Evolutionary conservation across 2,888 invertebrate species (phyloP).

Genomic region (Palloptera scutellata): DNA sequence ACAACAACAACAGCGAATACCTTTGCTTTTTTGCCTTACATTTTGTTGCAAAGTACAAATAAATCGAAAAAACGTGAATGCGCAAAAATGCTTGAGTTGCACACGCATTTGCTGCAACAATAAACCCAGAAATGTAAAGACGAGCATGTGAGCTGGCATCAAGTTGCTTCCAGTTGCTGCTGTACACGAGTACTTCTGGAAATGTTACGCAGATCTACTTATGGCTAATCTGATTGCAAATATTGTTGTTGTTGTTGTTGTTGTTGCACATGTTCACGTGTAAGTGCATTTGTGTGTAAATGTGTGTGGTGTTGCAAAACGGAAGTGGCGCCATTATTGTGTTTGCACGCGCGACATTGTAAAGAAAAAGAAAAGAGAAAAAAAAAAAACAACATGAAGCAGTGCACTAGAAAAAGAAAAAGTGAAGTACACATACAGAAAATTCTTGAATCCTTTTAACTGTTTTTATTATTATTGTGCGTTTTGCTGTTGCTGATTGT

Average conservation of each 20-base stretch:
- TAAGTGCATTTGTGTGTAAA: constrained; percentile 16
- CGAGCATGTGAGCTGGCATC: too few relatives aligned
- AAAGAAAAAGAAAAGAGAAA: constrained; percentile 8
- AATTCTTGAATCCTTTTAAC: constrained; percentile 17
- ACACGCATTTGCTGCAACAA: too few relatives aligned
- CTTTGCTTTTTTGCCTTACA: too few relatives aligned
- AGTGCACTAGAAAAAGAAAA: too few relatives aligned
- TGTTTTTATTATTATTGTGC: neutral
- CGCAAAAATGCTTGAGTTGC: too few relatives aligned
- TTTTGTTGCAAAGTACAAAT: too few relatives aligned
- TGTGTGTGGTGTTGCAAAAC: constrained; percentile 2
- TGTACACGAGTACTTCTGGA: neutral
- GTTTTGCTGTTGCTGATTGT: neutral
- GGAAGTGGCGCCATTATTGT: constrained; percentile 34
- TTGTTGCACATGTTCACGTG: constrained; percentile 11
- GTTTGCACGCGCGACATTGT: constrained; percentile 29
- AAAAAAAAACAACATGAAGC: neutral
- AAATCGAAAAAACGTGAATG: too few relatives aligned
- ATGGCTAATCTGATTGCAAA: constrained; percentile 3
- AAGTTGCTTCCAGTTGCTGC: too few relatives aligned
- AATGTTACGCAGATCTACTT: neutral
- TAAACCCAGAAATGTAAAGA: too few relatives aligned
- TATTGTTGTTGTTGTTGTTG: neutral
- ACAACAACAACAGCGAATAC: too few relatives aligned
- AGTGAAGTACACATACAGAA: too few relatives aligned